phyloP scores from a whole-genome alignment of 1,140 invertebrate species.

The Orius insidiosus region DNA sequence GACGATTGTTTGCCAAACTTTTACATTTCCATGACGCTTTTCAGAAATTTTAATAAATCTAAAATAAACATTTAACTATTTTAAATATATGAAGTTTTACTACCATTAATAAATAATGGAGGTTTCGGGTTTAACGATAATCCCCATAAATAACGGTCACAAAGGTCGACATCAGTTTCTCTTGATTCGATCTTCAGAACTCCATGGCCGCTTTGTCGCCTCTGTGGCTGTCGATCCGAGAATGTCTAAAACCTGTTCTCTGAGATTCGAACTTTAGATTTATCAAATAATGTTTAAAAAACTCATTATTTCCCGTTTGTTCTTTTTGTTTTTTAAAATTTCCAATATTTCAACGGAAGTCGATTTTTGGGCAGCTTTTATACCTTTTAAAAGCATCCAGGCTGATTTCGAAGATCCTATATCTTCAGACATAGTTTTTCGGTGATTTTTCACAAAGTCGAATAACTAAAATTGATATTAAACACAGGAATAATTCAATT shows the following conservation, averaged over 20 bases:
- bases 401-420: constrained; percentile 45
- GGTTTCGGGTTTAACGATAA: constrained; percentile 28
- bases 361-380: constrained; percentile 37
- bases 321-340: constrained; percentile 36
- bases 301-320: constrained; percentile 31
- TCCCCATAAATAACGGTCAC: constrained; percentile 56
- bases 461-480: constrained; percentile 29
- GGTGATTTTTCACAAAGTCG: constrained; percentile 34
- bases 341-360: constrained; percentile 38
- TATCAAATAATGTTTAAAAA: not conserved
- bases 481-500: too few species aligned
- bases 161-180: constrained; percentile 34
- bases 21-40: constrained; percentile 26
- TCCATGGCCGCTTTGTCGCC: constrained; percentile 45
- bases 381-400: constrained; percentile 38
- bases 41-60: constrained; percentile 14
- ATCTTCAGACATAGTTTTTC: constrained; percentile 31
- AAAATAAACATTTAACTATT: constrained; percentile 12
- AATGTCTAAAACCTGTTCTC: constrained; percentile 47
- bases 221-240: constrained; percentile 48
- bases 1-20: constrained; percentile 43
- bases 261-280: constrained; percentile 20
- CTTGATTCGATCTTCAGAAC: constrained; percentile 37
- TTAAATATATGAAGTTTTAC: constrained; percentile 2
- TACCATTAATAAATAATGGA: not conserved